These are phyloP conservation scores for Pao palembangensis DNA, from an alignment of 2,113 vertebrate genomes.

Conservation along the genomic window DNA sequence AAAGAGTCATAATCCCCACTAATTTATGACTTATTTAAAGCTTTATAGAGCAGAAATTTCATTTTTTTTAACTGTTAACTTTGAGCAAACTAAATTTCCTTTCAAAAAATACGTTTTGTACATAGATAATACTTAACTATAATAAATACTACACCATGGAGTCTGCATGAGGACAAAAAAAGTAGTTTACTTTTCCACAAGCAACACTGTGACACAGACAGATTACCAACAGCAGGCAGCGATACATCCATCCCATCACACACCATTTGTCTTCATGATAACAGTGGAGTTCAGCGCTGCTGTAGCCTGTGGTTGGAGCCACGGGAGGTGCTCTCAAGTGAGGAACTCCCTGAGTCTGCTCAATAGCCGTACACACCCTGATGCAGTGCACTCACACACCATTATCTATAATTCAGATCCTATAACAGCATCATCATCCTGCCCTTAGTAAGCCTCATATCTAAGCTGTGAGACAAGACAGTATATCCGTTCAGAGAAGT, in stretches of 20 bases:
- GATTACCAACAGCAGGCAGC: neutral
- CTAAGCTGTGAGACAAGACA: conserved; percentile 41
- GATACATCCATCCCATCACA: neutral
- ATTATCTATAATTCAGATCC: conserved; percentile 64
- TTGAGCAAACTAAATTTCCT: too few species aligned
- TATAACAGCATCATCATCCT: conserved; percentile 47
- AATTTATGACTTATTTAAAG: too few species aligned
- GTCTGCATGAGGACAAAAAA: too few species aligned
- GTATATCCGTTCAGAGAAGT: conserved; percentile 35
- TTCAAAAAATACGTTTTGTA: too few species aligned
- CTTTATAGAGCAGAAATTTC: too few species aligned
- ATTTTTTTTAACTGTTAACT: too few species aligned
- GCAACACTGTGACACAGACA: too few species aligned
- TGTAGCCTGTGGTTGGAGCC: conserved; percentile 20
- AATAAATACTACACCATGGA: too few species aligned
- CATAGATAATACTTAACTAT: too few species aligned
- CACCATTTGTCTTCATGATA: neutral
- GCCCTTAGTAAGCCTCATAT: conserved; percentile 43
- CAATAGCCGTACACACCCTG: conserved; percentile 22
- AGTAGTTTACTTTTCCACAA: too few species aligned
- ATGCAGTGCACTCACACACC: conserved; percentile 36
- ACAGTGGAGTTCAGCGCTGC: neutral
- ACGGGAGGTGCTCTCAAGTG: conserved; percentile 33
- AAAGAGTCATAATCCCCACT: too few species aligned
- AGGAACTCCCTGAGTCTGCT: conserved; percentile 20